Base-by-base conservation (phyloP, 2,113 vertebrate genomes). In the Caretta caretta region DNA sequence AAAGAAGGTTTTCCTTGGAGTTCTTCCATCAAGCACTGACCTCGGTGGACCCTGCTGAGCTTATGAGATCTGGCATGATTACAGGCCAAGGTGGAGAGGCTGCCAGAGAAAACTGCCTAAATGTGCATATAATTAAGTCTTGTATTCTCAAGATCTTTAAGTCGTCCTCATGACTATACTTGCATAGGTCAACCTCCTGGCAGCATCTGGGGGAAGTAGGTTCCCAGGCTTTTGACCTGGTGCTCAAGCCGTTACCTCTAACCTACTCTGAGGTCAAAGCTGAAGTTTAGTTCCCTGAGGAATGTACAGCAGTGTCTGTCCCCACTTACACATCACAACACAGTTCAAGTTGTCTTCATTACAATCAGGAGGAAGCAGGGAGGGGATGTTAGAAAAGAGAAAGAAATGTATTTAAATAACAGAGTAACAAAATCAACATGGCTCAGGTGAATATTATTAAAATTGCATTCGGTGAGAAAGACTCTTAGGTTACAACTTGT, bases 81-180 rank as follows among this genome's bases (percentile, higher is more conserved):
- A 29, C 22, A 62, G 42, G 17, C 35, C 93, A 46, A 83, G 3
- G n/a, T 51, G 48, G 5, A 86, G 31, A 3, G 72, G 31, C 7
- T 78, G 22, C 85, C n/a, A 87, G 46, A 79, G 84, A 92, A 75
- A 5, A 78, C 78, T 89, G 8, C 20, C 16, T 59, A 31, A 17
- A 6, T 86, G 25, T 17, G 49, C 83, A 53, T 84, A 84, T 27
- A 76, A 25, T 7, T 92, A 94, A 93, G 69, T 17, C 24, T 89
- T 92, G 50, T 92, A 51, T 49, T 94, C 78, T 94, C 56, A 72
- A 20, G 51, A 76, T 78, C 42, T 91, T 82, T 90, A 76, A 87
- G 85, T 6, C 83, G 56, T 46, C 75, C 75, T 12, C 42, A 46
- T 46, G 72, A 42, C 22, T 42, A 24, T 24, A 16, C 42, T 76